Evolutionary conservation across 64 coral and sea anemone species (phyloP).

Genomic region (Montipora efflorescens): DNA sequence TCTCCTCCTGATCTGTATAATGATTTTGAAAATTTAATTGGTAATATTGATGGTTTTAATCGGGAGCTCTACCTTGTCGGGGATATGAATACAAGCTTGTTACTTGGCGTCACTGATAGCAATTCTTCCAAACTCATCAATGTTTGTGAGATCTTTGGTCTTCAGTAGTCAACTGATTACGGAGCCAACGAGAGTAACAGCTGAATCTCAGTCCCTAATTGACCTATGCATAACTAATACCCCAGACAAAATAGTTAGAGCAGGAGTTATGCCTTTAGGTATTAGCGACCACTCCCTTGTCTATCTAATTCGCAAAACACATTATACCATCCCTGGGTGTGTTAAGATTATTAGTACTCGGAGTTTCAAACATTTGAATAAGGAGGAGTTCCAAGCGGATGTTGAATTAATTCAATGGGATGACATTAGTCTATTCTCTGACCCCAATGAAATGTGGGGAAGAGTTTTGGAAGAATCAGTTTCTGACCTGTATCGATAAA

Average conservation of each 20-base stretch:
- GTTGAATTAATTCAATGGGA: neutral
- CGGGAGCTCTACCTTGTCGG: constrained; percentile 44
- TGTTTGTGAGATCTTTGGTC: constrained; percentile 35
- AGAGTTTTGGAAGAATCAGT: too few relatives aligned
- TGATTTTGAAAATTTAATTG: constrained; percentile 42
- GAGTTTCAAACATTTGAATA: too few relatives aligned
- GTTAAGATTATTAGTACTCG: too few relatives aligned
- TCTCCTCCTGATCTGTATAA: constrained; percentile 31
- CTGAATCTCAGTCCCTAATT: constrained; percentile 39
- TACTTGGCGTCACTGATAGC: neutral
- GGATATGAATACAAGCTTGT: constrained; percentile 43
- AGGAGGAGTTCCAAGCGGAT: neutral
- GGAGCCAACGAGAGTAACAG: constrained; percentile 51
- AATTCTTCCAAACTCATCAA: neutral
- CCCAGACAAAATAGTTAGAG: too few relatives aligned
- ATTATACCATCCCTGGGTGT: too few relatives aligned
- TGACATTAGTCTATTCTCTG: constrained; percentile 29
- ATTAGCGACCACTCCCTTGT: too few relatives aligned
- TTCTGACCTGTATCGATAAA: too few relatives aligned
- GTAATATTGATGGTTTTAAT: constrained; percentile 52
- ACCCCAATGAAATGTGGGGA: constrained; percentile 37
- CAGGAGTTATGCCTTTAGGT: too few relatives aligned
- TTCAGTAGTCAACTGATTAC: constrained; percentile 25
- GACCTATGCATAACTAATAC: too few relatives aligned
- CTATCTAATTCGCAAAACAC: too few relatives aligned